Evolutionary conservation across 1,140 invertebrate species (phyloP).

Genomic region (Penaeus indicus): DNA sequence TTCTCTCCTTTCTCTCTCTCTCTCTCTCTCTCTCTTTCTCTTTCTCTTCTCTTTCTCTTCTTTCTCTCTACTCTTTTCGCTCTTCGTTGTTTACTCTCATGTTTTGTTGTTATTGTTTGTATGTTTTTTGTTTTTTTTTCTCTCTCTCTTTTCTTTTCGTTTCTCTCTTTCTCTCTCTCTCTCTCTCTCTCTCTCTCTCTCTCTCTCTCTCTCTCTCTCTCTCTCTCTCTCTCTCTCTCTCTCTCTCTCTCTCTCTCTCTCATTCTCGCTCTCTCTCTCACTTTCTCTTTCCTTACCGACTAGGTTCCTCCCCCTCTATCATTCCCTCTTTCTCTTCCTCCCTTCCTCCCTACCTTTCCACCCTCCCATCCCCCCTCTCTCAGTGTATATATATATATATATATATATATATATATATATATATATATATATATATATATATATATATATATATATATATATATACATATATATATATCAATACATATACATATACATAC

Average conservation of each 20-base stretch:
- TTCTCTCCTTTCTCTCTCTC: slow-evolving; percentile 29
- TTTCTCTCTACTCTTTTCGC: neutral
- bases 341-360: neutral
- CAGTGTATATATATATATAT: neutral
- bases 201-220: slow-evolving; percentile 13
- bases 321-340: neutral
- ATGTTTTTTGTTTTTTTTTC: neutral
- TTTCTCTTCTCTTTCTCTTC: neutral
- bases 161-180: slow-evolving; percentile 24
- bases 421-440: neutral
- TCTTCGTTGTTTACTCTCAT: neutral
- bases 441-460: neutral
- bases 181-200: slow-evolving; percentile 3
- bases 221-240: slow-evolving; percentile 16
- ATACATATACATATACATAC: neutral
- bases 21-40: neutral
- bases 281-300: neutral
- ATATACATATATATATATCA: neutral
- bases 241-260: slow-evolving; percentile 35
- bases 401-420: neutral
- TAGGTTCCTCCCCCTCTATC: neutral
- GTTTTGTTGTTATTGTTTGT: neutral
- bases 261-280: slow-evolving; percentile 37
- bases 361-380: neutral
- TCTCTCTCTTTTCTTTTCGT: neutral